Conservation (phyloP, 1,140 invertebrate species). For the Rhynchophorus ferrugineus region DNA sequence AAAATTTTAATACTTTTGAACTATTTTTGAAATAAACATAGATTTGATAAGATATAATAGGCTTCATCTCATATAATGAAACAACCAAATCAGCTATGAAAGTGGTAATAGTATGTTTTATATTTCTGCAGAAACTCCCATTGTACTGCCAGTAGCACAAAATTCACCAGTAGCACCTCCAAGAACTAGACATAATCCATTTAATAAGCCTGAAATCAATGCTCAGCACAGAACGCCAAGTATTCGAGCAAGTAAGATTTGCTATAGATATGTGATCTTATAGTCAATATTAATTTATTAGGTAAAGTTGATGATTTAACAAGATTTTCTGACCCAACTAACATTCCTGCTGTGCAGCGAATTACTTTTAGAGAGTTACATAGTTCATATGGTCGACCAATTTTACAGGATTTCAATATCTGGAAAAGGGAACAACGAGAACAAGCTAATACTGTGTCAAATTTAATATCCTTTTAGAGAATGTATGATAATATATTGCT, state of each 20-base stretch:
- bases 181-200: slow-evolving; percentile 60
- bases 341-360: slow-evolving; percentile 35
- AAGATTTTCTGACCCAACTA: slow-evolving; percentile 8
- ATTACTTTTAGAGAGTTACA: slow-evolving; percentile 65
- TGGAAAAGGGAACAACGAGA: slow-evolving; percentile 49
- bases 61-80: too few relatives aligned
- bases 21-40: too few relatives aligned
- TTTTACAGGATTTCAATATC: slow-evolving; percentile 58
- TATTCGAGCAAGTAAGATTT: slow-evolving; percentile 40
- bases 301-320: slow-evolving; percentile 28
- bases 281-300: slow-evolving; percentile 8
- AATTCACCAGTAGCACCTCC: slow-evolving; percentile 56
- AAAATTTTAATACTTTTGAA: too few relatives aligned
- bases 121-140: slow-evolving; percentile 34
- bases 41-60: too few relatives aligned
- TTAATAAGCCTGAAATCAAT: slow-evolving; percentile 50
- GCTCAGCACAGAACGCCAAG: slow-evolving; percentile 48
- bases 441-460: slow-evolving; percentile 17
- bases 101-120: slow-evolving; percentile 30
- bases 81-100: slow-evolving; percentile 21
- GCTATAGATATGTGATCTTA: neutral
- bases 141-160: slow-evolving; percentile 25
- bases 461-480: slow-evolving; percentile 31
- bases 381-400: slow-evolving; percentile 57
- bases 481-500: too few relatives aligned